phyloP scores from a whole-genome alignment of 2,797 vertebrate genomes.

The Manis pentadactyla region DNA sequence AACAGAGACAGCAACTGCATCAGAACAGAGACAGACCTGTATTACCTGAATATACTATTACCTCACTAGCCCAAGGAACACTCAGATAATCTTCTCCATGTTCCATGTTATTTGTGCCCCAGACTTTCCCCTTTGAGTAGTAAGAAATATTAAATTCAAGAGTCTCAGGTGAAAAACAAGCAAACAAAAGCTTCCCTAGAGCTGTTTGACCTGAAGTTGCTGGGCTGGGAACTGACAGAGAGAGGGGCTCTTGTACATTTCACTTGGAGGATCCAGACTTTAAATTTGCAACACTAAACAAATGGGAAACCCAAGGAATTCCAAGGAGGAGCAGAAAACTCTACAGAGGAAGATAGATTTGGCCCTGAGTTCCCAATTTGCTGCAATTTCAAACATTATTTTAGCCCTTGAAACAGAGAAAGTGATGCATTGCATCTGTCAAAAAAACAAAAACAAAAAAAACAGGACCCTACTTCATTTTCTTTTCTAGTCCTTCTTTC shows the following conservation, averaged over 20 bases:
- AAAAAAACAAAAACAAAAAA: background rate
- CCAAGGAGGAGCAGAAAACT: constrained; percentile 36
- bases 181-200: background rate
- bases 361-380: constrained; percentile 64
- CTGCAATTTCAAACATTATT: constrained; percentile 72
- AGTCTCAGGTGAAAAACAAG: background rate
- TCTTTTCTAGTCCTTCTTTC: constrained; percentile 53
- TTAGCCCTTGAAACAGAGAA: constrained; percentile 72
- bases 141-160: constrained; percentile 36
- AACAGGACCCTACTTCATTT: background rate
- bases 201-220: background rate
- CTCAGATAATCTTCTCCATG: background rate
- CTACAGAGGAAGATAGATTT: constrained; percentile 70
- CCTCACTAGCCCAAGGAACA: background rate
- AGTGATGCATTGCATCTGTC: constrained; percentile 71
- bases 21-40: background rate
- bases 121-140: background rate
- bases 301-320: constrained; percentile 53
- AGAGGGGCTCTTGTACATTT: background rate
- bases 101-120: background rate
- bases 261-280: background rate
- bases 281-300: constrained; percentile 23
- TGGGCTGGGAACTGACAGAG: background rate
- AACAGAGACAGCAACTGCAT: background rate
- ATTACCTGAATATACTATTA: background rate